phyloP scores from a whole-genome alignment of 1,140 invertebrate genomes.

The Helicoverpa zea region DNA sequence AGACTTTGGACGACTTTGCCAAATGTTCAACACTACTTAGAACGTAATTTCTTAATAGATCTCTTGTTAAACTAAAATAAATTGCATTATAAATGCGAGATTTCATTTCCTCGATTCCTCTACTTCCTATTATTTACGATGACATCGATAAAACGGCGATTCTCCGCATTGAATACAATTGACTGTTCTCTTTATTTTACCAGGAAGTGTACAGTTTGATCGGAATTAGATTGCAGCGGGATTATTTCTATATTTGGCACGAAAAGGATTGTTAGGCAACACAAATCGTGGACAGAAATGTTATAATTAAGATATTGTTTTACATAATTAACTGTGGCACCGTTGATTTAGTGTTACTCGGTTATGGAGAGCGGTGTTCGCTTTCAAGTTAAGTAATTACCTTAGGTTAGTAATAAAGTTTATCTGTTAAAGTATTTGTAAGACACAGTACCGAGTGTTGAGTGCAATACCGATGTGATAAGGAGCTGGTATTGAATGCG shows the following conservation, averaged over 20 bases:
- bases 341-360: conserved; percentile 57
- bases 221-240: conserved; percentile 45
- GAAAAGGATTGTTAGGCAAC: conserved; percentile 50
- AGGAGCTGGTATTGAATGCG: not conserved
- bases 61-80: not conserved
- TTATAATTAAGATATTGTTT: conserved; percentile 71
- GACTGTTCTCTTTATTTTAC: conserved; percentile 27
- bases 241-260: conserved; percentile 55
- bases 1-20: not conserved
- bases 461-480: not conserved
- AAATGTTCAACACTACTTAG: not conserved
- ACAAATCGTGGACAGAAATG: conserved; percentile 55
- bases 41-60: not conserved
- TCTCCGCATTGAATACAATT: conserved; percentile 25
- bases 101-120: not conserved
- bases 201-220: conserved; percentile 40
- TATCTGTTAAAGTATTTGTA: not conserved
- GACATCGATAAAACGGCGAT: not conserved
- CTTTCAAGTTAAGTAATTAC: conserved; percentile 56
- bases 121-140: not conserved
- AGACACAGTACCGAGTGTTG: conserved; percentile 3
- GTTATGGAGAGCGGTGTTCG: conserved; percentile 54
- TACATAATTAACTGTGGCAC: conserved; percentile 60
- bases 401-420: not conserved
- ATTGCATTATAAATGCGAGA: not conserved